A percentile compares a stretch with the other conserved stretches of the same genome.
phyloP scores from a whole-genome alignment of 2,797 vertebrate genomes.

The Myiotriccus ornatus region DNA sequence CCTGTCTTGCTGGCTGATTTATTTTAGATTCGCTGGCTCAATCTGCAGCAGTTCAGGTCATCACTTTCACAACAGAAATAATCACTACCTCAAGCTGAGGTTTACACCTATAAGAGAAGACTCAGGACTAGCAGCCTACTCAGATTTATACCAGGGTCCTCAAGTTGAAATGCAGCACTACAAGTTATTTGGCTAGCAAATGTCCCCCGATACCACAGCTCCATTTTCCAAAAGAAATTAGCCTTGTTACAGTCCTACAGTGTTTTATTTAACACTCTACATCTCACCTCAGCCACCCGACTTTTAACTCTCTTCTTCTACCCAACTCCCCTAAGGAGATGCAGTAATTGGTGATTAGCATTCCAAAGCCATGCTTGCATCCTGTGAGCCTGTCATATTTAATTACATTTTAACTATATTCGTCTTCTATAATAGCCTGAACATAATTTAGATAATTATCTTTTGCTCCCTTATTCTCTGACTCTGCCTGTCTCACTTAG shows the following conservation, averaged over 20 bases:
- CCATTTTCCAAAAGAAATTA: constrained; percentile 40
- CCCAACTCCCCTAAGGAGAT: constrained; percentile 71
- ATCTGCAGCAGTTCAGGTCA: not conserved
- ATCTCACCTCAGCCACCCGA: constrained; percentile 30
- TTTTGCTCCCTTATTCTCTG: constrained; percentile 76
- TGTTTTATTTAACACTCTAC: constrained; percentile 23
- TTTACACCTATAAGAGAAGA: constrained; percentile 20
- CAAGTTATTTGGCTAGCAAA: constrained; percentile 20
- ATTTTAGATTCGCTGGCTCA: not conserved
- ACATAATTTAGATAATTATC: constrained; percentile 84
- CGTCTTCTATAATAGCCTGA: constrained; percentile 79
- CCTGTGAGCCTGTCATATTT: constrained; percentile 80
- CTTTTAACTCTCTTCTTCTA: constrained; percentile 43
- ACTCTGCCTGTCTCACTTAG: constrained; percentile 72
- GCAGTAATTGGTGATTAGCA: constrained; percentile 80
- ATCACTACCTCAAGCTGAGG: constrained; percentile 7
- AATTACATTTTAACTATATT: constrained; percentile 84
- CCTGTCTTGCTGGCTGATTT: not conserved
- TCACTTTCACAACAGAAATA: constrained; percentile 1
- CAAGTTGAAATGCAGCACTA: constrained; percentile 9
- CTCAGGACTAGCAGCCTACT: not conserved
- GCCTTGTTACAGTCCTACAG: constrained; percentile 7
- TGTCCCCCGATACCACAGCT: not conserved
- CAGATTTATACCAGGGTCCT: not conserved
- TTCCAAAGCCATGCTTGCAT: constrained; percentile 78